Percentiles rank a stretch among this genome's conserved stretches.
These are phyloP conservation scores for Coryphaenoides rupestris DNA, from an alignment of 2,113 vertebrate species.

Conservation along the genomic window DNA sequence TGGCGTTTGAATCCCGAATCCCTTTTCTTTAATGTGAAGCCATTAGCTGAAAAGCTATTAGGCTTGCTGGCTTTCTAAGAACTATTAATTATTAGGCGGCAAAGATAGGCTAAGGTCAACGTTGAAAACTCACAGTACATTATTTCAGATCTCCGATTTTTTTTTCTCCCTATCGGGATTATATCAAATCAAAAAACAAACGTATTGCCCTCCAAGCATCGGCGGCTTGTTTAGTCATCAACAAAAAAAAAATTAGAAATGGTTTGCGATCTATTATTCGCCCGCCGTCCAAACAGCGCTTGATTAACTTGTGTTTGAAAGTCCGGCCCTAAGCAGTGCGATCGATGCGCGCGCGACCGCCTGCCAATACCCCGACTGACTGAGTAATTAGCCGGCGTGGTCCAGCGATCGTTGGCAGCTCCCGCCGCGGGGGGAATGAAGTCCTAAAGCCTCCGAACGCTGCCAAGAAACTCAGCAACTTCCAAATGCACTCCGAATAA, in stretches of 20 bases:
- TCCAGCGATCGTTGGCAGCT: conserved; percentile 44
- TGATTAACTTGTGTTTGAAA: conserved; percentile 70
- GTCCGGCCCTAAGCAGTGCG: conserved; percentile 53
- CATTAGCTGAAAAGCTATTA: too few relatives aligned
- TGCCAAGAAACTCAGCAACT: conserved; percentile 45
- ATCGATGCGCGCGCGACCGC: conserved; percentile 69
- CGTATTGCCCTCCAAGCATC: too few relatives aligned
- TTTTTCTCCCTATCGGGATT: too few relatives aligned
- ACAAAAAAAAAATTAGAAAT: conserved; percentile 25
- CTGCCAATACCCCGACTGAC: conserved; percentile 70
- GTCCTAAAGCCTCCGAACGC: conserved; percentile 44
- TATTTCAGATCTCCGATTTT: too few relatives aligned
- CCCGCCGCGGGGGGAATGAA: conserved; percentile 61
- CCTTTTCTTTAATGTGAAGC: too few relatives aligned
- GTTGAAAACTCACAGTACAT: too few relatives aligned
- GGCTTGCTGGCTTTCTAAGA: too few relatives aligned
- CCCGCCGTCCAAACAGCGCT: conserved; percentile 45
- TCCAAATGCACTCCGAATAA: conserved; percentile 21
- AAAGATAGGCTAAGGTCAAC: too few relatives aligned
- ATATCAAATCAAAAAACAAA: too few relatives aligned
- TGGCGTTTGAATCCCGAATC: too few relatives aligned
- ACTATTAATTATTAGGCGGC: too few relatives aligned
- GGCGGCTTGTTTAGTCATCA: too few relatives aligned
- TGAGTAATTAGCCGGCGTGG: conserved; percentile 73
- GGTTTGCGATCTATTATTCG: conserved; percentile 35